Conservation (phyloP, 2,888 invertebrate genomes). For the Eulithis prunata region DNA sequence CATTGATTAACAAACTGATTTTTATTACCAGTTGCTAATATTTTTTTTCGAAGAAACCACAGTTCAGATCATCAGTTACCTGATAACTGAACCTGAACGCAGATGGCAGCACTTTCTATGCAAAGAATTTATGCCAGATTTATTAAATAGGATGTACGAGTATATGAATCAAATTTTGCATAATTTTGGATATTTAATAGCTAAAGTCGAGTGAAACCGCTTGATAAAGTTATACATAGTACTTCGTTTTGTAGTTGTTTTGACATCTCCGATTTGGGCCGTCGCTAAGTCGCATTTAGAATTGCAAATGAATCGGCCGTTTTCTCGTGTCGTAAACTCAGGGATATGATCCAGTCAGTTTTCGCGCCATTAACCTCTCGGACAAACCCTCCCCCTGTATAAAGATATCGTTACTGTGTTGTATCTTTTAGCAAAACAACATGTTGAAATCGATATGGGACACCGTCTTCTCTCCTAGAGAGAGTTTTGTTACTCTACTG, state of each 20-base stretch:
- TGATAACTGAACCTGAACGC: neutral
- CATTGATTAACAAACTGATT: neutral
- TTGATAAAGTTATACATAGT: neutral
- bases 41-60: too few relatives aligned
- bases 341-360: conserved; percentile 84
- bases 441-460: conserved; percentile 24
- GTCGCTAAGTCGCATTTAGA: conserved; percentile 75
- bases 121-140: neutral
- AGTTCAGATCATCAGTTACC: neutral
- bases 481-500: neutral
- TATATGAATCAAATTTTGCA: neutral
- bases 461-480: neutral
- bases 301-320: conserved; percentile 84
- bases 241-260: conserved; percentile 40
- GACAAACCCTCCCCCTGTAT: conserved; percentile 63
- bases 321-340: conserved; percentile 80
- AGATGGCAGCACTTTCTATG: conserved; percentile 26
- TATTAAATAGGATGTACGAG: too few relatives aligned
- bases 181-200: neutral
- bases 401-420: conserved; percentile 68
- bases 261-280: conserved; percentile 47
- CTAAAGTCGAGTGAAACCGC: neutral
- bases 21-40: too few relatives aligned
- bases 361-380: conserved; percentile 82
- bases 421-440: conserved; percentile 54